Percentiles rank a stretch among this genome's conserved stretches.
These are phyloP conservation scores for Eulimnadia texana DNA, from an alignment of 1,140 invertebrate species.

Conservation along the genomic window DNA sequence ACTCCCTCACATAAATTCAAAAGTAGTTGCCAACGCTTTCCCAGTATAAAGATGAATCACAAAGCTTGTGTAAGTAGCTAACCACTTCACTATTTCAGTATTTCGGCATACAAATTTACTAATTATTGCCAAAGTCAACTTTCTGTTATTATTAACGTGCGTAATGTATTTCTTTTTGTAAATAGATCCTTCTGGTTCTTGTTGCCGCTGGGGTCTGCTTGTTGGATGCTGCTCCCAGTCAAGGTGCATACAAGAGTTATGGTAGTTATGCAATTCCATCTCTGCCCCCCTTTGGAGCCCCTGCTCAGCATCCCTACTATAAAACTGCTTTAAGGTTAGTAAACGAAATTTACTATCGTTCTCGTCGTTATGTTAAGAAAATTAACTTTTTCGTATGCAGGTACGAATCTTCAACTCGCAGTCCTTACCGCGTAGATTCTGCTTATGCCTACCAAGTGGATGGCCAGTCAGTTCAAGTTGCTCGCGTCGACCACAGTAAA, in stretches of 20 bases:
- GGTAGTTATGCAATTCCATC: background rate
- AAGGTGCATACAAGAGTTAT: background rate
- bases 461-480: conserved; percentile 15
- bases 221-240: background rate
- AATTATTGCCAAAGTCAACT: background rate
- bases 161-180: background rate
- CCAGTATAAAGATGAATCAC: background rate
- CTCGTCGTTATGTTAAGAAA: no score
- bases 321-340: background rate
- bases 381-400: no score
- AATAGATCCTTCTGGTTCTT: background rate
- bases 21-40: no score
- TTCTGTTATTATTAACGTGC: background rate
- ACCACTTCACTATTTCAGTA: no score
- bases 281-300: conserved; percentile 1
- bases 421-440: conserved; percentile 9
- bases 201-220: background rate
- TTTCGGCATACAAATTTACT: no score
- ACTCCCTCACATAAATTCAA: no score
- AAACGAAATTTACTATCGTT: background rate
- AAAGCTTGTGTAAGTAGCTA: background rate
- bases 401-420: conserved; percentile 9
- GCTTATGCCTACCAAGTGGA: conserved; percentile 16
- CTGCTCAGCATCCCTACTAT: conserved; percentile 5
- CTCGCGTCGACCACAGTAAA: conserved; percentile 10